These are phyloP conservation scores for Syngnathus acus DNA, from an alignment of 2,797 vertebrate species.

Conservation along the genomic window DNA sequence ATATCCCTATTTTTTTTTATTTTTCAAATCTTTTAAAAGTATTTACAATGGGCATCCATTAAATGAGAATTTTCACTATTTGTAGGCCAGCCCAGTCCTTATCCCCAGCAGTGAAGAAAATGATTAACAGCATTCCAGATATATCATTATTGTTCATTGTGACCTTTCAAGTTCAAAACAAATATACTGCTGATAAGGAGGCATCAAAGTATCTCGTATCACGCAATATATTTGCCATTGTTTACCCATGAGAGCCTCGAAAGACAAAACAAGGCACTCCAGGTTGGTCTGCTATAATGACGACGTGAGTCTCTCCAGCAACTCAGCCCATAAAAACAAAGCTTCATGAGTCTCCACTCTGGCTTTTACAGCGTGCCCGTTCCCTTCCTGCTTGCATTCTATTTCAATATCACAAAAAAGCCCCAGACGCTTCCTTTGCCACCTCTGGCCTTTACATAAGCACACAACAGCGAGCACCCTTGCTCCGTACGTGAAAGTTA, in stretches of 20 bases:
- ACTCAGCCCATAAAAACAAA: not conserved
- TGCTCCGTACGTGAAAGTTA: constrained; percentile 44
- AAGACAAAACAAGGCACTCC: not conserved
- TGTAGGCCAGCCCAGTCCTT: not conserved
- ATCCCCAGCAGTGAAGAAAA: no score
- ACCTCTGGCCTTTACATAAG: constrained; percentile 44
- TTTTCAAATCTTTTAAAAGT: no score
- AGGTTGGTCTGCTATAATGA: not conserved
- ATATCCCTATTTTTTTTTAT: no score
- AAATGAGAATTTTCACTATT: no score
- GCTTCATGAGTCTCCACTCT: constrained; percentile 21
- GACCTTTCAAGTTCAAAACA: no score
- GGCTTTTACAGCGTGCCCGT: constrained; percentile 11
- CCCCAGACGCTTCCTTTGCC: constrained; percentile 34
- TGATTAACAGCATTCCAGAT: no score
- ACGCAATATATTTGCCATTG: not conserved
- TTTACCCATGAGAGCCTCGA: not conserved
- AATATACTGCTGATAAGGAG: no score
- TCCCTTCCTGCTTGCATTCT: constrained; percentile 9
- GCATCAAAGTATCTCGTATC: not conserved
- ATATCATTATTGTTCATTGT: no score
- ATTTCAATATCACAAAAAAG: constrained; percentile 28
- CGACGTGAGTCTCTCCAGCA: not conserved
- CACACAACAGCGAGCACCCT: constrained; percentile 27
- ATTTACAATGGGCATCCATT: no score